phyloP scores from a whole-genome alignment of 2,888 invertebrate species.

The Eilema caniola region DNA sequence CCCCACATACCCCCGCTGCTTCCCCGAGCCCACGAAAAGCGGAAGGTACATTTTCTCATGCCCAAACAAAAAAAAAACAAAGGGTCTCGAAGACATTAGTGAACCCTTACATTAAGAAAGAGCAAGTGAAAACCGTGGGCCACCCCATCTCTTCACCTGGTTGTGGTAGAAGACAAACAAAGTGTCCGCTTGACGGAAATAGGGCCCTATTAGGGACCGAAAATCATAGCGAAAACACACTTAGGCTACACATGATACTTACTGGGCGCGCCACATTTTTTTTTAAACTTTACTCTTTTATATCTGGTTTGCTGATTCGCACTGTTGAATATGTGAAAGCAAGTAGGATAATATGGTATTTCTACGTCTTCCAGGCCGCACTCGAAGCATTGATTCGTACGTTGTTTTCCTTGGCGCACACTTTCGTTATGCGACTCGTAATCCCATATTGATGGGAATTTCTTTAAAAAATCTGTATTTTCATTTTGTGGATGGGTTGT shows the following conservation, averaged over 20 bases:
- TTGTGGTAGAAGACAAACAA: no score
- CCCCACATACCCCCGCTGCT: no score
- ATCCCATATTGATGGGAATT: not conserved
- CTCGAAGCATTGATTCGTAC: slow-evolving; percentile 46
- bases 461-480: not conserved
- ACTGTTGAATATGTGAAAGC: slow-evolving; percentile 43
- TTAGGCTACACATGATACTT: slow-evolving; percentile 1
- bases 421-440: not conserved
- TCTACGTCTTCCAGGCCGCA: slow-evolving; percentile 54
- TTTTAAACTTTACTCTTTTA: not conserved
- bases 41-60: no score
- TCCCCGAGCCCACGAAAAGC: no score
- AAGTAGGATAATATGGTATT: slow-evolving; percentile 41
- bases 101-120: no score
- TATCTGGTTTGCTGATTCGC: slow-evolving; percentile 4
- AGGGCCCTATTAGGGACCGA: no score
- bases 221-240: no score
- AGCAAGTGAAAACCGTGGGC: no score
- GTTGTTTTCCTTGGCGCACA: not conserved
- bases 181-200: no score
- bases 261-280: not conserved
- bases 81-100: no score
- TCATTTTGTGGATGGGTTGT: not conserved
- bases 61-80: no score
- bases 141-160: no score